Base-by-base conservation (phyloP, 35 echinoderm and acorn worm species). In the Ptychodera flava region DNA sequence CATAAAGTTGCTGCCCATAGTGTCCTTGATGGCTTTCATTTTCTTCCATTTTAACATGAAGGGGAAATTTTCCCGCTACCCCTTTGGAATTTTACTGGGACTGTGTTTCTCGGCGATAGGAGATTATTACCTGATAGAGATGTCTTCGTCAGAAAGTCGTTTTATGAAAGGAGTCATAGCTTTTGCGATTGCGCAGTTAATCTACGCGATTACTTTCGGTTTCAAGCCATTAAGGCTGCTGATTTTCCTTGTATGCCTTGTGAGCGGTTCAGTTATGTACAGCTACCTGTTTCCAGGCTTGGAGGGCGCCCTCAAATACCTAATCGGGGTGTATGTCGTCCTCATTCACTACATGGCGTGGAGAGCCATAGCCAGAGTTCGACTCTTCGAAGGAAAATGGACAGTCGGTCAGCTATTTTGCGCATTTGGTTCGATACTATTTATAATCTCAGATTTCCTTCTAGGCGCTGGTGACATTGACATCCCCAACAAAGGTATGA, bases 1-100 rank as follows among this genome's bases (percentile, higher is more conserved):
- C 77, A 77, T 92, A 82, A 99, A 99, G 80, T 99, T 90, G 76
- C 93, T 99, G 15, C 96, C 96, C 0, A 94, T 99, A 29, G 37
- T 94, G 33, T 94, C 90, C 35, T 85, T 99, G 15, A 92, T 90
- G 33, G 75, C 88, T n/a, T 99, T 99, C 35, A 93, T 99, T 33
- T 81, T 92, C 6, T 22, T 64, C 45, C 6, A 64, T 22, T 64
- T 22, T 64, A 64, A 12, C 6, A 64, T 6, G 6, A 64, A 64
- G 22, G 45, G 45, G 22, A 64, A 6, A 22, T 12, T 64, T 12
- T 12, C 45, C 6, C 45, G 22, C 0, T 99, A 94, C 82, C 87
- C 93, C 16, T 36, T 92, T 16, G 85, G 87, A 28, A 99, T 99
- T 30, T 82, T 99, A 16, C 81, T 90, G 0, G 96, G 92, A 1